These are phyloP conservation scores for Prunella strophiata DNA, from an alignment of 2,797 vertebrate species.

Conservation along the genomic window DNA sequence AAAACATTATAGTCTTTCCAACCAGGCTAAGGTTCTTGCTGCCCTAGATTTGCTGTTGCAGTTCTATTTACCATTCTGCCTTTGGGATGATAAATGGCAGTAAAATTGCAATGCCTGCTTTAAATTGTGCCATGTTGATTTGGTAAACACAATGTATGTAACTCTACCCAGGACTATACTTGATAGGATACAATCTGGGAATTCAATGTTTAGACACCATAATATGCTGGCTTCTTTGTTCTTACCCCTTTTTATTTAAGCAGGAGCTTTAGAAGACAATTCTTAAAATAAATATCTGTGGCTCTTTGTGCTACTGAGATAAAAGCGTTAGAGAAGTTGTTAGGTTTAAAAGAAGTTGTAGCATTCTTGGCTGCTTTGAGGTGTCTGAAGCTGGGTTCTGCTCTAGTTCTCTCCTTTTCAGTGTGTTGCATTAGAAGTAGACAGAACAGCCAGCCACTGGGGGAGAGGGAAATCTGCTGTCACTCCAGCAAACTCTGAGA, in stretches of 20 bases:
- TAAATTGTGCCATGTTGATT: neutral
- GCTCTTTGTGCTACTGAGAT: neutral
- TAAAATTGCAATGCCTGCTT: neutral
- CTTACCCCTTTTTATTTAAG: neutral
- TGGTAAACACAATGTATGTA: neutral
- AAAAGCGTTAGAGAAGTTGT: neutral
- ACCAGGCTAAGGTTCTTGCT: neutral
- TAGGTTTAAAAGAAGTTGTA: neutral
- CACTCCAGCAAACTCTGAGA: neutral
- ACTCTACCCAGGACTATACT: neutral
- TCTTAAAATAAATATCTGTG: neutral
- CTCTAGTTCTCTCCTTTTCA: neutral
- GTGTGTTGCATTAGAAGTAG: neutral
- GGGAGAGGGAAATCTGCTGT: slow-evolving; percentile 20
- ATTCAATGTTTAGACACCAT: neutral
- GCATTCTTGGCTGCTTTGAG: neutral
- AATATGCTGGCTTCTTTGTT: neutral
- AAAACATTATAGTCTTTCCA: neutral
- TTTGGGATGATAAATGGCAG: neutral
- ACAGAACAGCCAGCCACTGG: neutral
- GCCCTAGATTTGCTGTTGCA: neutral
- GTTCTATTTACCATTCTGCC: neutral
- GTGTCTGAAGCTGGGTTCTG: neutral
- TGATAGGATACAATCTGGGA: neutral
- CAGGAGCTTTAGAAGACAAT: neutral